Conservation (phyloP, 2,888 invertebrate species). For the Monochamus alternatus region DNA sequence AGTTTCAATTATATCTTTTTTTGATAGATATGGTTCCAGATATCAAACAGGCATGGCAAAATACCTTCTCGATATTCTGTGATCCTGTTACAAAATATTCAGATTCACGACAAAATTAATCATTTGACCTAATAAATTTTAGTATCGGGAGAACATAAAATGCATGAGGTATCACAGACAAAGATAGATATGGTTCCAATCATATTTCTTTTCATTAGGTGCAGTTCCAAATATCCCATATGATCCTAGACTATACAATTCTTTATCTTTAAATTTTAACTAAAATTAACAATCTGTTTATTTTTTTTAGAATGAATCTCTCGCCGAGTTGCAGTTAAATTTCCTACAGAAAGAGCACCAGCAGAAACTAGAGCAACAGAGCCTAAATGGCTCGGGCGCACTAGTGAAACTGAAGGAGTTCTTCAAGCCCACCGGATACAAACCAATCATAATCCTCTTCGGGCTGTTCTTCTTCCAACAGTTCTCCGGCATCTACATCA, state of each 20-base stretch:
- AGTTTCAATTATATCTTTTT: no score
- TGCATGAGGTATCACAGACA: no score
- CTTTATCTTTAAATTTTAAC: no score
- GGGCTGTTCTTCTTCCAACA: slow-evolving; percentile 76
- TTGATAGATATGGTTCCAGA: no score
- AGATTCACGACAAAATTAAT: no score
- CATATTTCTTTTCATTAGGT: no score
- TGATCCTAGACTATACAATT: no score
- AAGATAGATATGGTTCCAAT: no score
- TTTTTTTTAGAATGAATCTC: slow-evolving; percentile 66
- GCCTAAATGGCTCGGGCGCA: slow-evolving; percentile 63
- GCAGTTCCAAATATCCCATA: no score
- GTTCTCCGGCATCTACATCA: slow-evolving; percentile 77
- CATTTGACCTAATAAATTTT: no score
- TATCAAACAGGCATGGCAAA: neutral
- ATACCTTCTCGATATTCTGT: neutral
- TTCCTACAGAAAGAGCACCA: slow-evolving; percentile 74
- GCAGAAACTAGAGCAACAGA: slow-evolving; percentile 69
- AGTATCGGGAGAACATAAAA: no score
- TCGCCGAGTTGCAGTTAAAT: slow-evolving; percentile 73
- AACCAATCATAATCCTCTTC: slow-evolving; percentile 74
- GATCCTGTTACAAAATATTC: neutral
- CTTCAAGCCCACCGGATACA: slow-evolving; percentile 75
- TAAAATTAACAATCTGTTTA: no score
- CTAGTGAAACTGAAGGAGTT: slow-evolving; percentile 69